Percentiles rank a stretch among this genome's conserved stretches.
phyloP scores from a whole-genome alignment of 92 coral and sea anemone genomes.

The Scolanthus callimorphus region DNA sequence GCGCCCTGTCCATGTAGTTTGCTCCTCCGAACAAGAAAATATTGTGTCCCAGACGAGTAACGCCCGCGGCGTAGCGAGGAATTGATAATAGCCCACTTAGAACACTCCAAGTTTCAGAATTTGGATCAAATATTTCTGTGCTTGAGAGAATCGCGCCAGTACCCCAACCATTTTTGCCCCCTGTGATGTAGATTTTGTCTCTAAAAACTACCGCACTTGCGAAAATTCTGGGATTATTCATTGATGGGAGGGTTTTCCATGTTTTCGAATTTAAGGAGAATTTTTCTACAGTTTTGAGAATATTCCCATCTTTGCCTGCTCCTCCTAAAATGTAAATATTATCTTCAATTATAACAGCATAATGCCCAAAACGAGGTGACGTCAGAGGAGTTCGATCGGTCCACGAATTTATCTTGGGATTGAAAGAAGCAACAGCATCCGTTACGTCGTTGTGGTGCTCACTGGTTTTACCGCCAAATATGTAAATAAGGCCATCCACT shows the following conservation, averaged over 20 bases:
- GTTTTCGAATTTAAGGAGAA: neutral
- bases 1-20: neutral
- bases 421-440: neutral
- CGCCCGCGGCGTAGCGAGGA: neutral
- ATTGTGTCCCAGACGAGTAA: neutral
- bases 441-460: neutral
- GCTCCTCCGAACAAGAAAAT: neutral
- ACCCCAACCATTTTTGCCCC: neutral
- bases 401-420: neutral
- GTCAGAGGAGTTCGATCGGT: neutral
- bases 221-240: neutral
- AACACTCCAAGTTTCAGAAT: neutral
- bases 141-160: neutral
- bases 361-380: neutral
- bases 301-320: neutral
- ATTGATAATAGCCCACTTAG: neutral
- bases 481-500: neutral
- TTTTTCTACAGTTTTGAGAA: neutral
- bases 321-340: neutral
- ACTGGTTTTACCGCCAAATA: conserved; percentile 5
- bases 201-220: neutral
- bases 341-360: neutral
- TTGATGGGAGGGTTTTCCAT: neutral
- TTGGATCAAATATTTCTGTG: neutral
- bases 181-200: neutral